Conservation (phyloP, 2,888 invertebrate genomes). For the Sarcophaga subvicina region DNA sequence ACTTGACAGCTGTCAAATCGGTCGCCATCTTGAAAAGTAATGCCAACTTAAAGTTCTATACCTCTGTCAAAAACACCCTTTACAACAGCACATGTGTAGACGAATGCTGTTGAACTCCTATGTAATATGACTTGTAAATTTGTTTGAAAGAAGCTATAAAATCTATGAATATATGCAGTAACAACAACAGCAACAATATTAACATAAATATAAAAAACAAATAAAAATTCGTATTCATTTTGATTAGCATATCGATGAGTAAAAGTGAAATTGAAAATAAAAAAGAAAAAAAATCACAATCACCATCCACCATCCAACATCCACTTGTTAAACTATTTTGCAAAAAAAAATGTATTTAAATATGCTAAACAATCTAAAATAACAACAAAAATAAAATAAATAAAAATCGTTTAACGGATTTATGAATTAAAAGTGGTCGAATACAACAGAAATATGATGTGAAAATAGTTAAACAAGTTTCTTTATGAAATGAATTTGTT, state of each 20-base stretch:
- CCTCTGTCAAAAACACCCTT: too few relatives aligned
- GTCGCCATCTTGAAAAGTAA: too few relatives aligned
- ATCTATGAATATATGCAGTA: not conserved
- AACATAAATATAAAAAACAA: too few relatives aligned
- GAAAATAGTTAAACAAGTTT: not conserved
- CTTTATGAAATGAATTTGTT: not conserved
- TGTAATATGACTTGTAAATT: not conserved
- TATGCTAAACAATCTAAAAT: not conserved
- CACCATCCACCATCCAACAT: not conserved
- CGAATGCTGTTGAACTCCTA: too few relatives aligned
- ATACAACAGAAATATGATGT: too few relatives aligned
- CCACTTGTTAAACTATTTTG: not conserved
- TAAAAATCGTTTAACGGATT: not conserved
- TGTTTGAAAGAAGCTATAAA: constrained; percentile 9
- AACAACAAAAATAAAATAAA: not conserved
- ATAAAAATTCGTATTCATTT: constrained; percentile 22
- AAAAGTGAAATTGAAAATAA: constrained; percentile 59
- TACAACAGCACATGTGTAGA: too few relatives aligned
- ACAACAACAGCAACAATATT: not conserved
- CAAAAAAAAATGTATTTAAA: constrained; percentile 6
- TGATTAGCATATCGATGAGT: constrained; percentile 53
- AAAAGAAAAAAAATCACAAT: not conserved
- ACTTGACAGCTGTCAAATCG: too few relatives aligned
- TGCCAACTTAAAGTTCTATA: too few relatives aligned
- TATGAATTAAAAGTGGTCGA: too few relatives aligned